Percentiles rank a stretch among this genome's conserved stretches.
These are phyloP conservation scores for Dipodomys stephensi DNA, from an alignment of 2,113 vertebrate genomes.

Conservation along the genomic window DNA sequence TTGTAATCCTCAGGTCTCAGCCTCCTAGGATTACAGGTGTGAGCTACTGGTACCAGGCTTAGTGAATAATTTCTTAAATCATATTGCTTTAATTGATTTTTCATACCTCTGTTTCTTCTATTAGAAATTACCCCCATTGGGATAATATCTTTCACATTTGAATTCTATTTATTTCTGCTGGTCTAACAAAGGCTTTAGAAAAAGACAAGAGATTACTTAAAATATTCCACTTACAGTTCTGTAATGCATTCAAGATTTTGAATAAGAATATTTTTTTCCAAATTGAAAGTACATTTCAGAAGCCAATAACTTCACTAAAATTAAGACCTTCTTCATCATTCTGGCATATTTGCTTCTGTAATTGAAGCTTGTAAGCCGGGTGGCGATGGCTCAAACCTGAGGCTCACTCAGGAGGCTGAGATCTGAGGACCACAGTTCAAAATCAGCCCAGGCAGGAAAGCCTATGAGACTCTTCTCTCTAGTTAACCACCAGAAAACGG, in stretches of 20 bases:
- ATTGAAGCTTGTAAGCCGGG: not conserved
- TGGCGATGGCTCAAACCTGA: no score
- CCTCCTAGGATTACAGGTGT: no score
- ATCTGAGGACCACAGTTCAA: no score
- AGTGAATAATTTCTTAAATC: constrained; percentile 42
- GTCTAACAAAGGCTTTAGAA: constrained; percentile 17
- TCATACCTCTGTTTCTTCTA: not conserved
- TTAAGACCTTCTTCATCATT: not conserved
- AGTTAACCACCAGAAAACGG: no score
- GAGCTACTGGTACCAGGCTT: no score
- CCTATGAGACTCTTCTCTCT: no score
- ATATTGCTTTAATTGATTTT: constrained; percentile 51
- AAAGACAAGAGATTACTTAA: not conserved
- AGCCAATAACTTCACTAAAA: not conserved
- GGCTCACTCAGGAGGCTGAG: no score
- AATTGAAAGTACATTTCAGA: constrained; percentile 31
- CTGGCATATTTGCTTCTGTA: not conserved
- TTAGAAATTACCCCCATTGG: not conserved
- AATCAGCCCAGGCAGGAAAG: no score
- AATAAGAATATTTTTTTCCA: constrained; percentile 19
- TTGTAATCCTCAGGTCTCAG: no score
- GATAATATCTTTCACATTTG: not conserved
- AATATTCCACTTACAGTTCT: not conserved
- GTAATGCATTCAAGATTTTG: constrained; percentile 31
- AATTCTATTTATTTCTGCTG: constrained; percentile 35